Evolutionary conservation across 2,113 vertebrate genomes (phyloP), one percentile per base, ranked within the genome.

Genomic region (Catharus fuscescens): DNA sequence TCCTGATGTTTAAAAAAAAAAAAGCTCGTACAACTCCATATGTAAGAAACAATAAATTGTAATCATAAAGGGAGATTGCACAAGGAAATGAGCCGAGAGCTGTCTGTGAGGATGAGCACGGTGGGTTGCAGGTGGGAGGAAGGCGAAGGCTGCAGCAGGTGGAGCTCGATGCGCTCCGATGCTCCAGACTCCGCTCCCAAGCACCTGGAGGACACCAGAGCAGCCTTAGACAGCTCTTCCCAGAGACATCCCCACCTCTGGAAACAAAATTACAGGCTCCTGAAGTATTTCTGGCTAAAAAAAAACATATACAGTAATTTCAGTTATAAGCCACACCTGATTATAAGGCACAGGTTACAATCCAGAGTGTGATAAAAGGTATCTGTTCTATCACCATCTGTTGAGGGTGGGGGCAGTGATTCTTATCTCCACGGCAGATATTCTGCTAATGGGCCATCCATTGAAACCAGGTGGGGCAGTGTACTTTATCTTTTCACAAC

Each of bases 81-180:
- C 3, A 13, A 89, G 84, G 60, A 92, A 91, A 79, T 18, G 21
- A 40, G 29, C 50, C 4, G 7, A 29, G 42, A 57, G 7, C 48
- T 76, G 84, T 26, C 42, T 24, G 28, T 8, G 13, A n/a, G 50
- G 52, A 40, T 10, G 54, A 32, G 25, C 7, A 19, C 3, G 2
- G 47, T 15, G 6, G 2, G 34, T 80, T 59, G 50, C 13, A 26
- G 45, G 64, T 20, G 23, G 40, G 38, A 8, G 14, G 64, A 52
- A 32, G 25, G 88, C 59, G 36, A 38, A 38, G 38, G 38, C 12
- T 76, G 78, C 97, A 72, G 96, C 69, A 98, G 98, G 88, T 96
- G 98, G 97, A 94, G 88, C 96, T 97, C 96, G 20, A 92, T 70
- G 95, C 93, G 90, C 85, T 20, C 17, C 16, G 61, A 95, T 92